phyloP scores from a whole-genome alignment of 2,888 invertebrate species.

The Mesochorus sp. region DNA sequence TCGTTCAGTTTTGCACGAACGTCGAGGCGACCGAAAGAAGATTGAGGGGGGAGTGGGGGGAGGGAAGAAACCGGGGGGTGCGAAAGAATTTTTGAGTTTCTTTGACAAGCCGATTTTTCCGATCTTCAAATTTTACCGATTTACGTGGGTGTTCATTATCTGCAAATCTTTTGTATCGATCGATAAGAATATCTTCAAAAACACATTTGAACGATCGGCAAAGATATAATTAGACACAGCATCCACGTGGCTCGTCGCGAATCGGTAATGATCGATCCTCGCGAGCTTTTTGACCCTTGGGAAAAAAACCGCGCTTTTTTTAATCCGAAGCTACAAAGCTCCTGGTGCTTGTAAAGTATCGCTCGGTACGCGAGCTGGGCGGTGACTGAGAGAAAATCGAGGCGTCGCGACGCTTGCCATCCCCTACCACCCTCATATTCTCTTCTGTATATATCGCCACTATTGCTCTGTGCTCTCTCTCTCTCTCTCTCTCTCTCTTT shows the following conservation, averaged over 20 bases:
- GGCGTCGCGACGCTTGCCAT: slow-evolving; percentile 75
- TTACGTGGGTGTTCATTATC: too few relatives aligned
- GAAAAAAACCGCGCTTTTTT: slow-evolving; percentile 66
- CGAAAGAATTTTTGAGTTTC: not conserved
- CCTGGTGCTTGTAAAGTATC: slow-evolving; percentile 45
- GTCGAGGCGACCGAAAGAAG: not conserved
- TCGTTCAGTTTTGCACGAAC: slow-evolving; percentile 36
- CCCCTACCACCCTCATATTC: slow-evolving; percentile 66
- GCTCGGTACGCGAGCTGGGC: slow-evolving; percentile 73
- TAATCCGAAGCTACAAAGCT: slow-evolving; percentile 16
- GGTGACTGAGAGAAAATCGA: slow-evolving; percentile 77
- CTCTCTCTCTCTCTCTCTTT: not conserved
- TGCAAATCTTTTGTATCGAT: too few relatives aligned
- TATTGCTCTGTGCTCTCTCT: not conserved
- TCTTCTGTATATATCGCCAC: not conserved
- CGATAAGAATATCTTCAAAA: too few relatives aligned
- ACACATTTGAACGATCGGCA: too few relatives aligned
- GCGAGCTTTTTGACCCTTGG: too few relatives aligned
- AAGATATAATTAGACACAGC: too few relatives aligned
- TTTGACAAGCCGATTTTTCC: not conserved
- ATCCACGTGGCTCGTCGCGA: too few relatives aligned
- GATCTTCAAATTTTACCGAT: not conserved
- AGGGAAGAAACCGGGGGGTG: not conserved
- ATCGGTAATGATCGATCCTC: too few relatives aligned
- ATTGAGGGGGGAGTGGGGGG: not conserved